Base-by-base conservation (phyloP, 2,113 vertebrate genomes). In the Etia nguti region DNA sequence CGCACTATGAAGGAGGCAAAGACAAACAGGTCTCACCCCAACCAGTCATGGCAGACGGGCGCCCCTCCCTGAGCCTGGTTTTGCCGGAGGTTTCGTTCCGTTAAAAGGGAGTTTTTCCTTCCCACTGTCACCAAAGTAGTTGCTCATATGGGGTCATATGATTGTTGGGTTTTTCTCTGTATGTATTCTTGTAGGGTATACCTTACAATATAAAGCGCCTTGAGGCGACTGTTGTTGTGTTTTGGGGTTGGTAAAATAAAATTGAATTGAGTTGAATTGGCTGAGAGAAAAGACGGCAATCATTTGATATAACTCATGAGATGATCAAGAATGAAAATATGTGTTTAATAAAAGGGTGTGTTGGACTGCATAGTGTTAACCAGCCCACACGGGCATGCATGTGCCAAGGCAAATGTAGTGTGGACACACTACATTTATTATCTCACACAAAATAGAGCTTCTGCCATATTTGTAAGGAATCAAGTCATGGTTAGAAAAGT, bases 281-380 rank as follows among this genome's bases (percentile, higher is more conserved):
- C 6, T 48, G 80, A 77, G 20, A 34, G 24, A 89, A 46, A 52
- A 24, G 12, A 59, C n/a, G 5, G 18, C 79, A 36, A 62, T 41
- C 50, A 50, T 83, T 50, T 50, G 65, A 16, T 79, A 59, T 8
- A 62, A 79, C 12, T 46, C n/a, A 81, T 52, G 34, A 54, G 31
- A 83, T 54, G 57, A 86, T 80, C 34, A 84, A 83, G 79, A 84
- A 34, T 55, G 60, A 60, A 84, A 91, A 46, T 80, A 46, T 52
- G 77, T 85, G 80, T 81, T 86, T 65, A 41, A 75, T 79, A 56
- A 79, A 60, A 60, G 24, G n/a, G 3, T 26, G 57, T 68, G 83
- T 62, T 26, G 62, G 79, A 54, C 31, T 41, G 82, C 87, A 84
- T 56, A 88, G 81, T 91, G 90, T 92, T 89, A 87, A 85, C 54